Percentiles rank a stretch among this genome's conserved stretches.
Conservation (phyloP, 2,797 vertebrate genomes). For the Mus spretus region DNA sequence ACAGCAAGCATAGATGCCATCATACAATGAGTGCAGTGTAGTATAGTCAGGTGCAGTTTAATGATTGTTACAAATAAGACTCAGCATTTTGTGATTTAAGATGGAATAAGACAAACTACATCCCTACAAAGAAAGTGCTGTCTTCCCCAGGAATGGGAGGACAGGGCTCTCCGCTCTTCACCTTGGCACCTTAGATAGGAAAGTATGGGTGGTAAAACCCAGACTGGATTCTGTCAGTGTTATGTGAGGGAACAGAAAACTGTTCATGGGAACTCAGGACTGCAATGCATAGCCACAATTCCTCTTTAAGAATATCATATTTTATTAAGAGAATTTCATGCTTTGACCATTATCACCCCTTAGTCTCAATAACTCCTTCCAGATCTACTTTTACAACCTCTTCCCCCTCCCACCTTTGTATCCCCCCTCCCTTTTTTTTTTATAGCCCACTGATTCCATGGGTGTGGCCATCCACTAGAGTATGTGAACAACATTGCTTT, state of each 20-base stretch:
- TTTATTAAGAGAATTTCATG: neutral
- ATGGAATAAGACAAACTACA: neutral
- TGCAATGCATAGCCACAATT: neutral
- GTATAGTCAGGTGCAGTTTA: neutral
- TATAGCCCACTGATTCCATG: neutral
- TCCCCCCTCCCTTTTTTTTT: neutral
- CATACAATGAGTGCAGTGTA: neutral
- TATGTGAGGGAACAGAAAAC: constrained; percentile 4
- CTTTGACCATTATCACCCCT: neutral
- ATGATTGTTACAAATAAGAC: neutral
- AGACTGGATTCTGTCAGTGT: neutral
- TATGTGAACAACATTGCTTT: neutral
- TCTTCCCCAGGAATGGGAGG: neutral
- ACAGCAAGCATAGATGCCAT: neutral
- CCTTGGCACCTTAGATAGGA: neutral
- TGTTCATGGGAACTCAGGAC: neutral
- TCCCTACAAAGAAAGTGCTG: neutral
- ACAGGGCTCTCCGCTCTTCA: neutral
- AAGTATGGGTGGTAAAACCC: neutral
- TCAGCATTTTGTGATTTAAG: neutral
- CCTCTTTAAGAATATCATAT: neutral
- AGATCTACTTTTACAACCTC: neutral
- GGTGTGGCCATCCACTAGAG: neutral
- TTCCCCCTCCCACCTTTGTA: neutral
- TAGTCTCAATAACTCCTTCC: neutral